Percentiles rank a stretch among this genome's conserved stretches.
Evolutionary conservation across 2,888 invertebrate species (phyloP).

Genomic region (Gymnoscelis rufifasciata): DNA sequence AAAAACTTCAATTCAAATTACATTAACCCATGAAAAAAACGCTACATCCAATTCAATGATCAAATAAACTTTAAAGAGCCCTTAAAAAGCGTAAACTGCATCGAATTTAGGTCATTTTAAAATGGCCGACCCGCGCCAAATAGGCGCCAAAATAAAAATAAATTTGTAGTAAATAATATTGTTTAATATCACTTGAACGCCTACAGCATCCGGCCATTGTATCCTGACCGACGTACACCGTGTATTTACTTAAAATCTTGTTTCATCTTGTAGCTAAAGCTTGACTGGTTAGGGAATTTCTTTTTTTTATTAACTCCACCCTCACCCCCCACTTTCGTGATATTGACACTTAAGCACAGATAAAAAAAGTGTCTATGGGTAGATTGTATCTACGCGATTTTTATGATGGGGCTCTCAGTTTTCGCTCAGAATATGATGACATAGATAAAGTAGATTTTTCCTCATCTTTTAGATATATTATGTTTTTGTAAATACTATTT

Average conservation of each 20-base stretch:
- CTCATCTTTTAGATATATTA: too few relatives aligned
- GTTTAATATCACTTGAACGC: slow-evolving; percentile 29
- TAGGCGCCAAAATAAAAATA: slow-evolving; percentile 21
- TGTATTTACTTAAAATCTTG: background rate
- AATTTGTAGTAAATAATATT: slow-evolving; percentile 20
- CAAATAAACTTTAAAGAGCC: background rate
- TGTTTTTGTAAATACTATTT: too few relatives aligned
- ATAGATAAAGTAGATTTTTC: too few relatives aligned
- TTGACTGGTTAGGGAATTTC: slow-evolving; percentile 13
- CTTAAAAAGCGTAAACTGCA: slow-evolving; percentile 2
- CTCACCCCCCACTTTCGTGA: slow-evolving; percentile 40
- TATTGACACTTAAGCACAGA: slow-evolving; percentile 43
- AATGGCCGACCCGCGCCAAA: slow-evolving; percentile 24
- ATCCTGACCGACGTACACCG: slow-evolving; percentile 4
- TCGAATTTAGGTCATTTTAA: slow-evolving; percentile 11
- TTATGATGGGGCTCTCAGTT: slow-evolving; percentile 53
- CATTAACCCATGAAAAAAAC: too few relatives aligned
- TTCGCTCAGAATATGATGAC: too few relatives aligned
- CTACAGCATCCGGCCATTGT: slow-evolving; percentile 28
- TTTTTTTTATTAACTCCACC: slow-evolving; percentile 42
- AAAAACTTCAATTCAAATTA: background rate
- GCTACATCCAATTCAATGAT: background rate
- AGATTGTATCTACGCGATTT: slow-evolving; percentile 39
- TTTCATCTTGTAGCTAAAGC: slow-evolving; percentile 7
- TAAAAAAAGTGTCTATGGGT: slow-evolving; percentile 43